phyloP scores from a whole-genome alignment of 2,113 vertebrate genomes.

The Sitta europaea region DNA sequence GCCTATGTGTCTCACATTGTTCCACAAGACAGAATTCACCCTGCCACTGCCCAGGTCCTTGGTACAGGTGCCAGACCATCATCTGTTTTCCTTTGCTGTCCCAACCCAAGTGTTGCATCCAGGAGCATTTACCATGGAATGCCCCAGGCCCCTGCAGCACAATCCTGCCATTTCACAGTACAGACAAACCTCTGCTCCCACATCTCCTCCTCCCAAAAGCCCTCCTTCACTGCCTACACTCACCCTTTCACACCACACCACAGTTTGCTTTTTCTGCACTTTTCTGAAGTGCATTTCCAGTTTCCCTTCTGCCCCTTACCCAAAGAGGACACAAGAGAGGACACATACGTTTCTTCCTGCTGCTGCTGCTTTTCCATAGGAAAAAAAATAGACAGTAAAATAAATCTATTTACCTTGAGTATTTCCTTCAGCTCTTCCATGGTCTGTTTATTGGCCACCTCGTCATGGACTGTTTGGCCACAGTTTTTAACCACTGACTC shows the following conservation, averaged over 20 bases:
- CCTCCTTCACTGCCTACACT: neutral
- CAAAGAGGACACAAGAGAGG: neutral
- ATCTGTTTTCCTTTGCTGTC: neutral
- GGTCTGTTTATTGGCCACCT: slow-evolving; percentile 95
- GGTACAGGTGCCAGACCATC: neutral
- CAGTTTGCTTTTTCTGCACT: too few species aligned
- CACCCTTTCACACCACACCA: fast-evolving
- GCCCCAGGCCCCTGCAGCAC: neutral
- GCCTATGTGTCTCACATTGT: fast-evolving
- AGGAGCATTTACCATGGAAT: neutral
- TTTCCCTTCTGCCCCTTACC: neutral
- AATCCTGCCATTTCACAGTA: neutral
- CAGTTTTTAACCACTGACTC: slow-evolving; percentile 99
- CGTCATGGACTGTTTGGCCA: slow-evolving; percentile 93
- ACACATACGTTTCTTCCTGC: fast-evolving
- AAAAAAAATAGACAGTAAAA: neutral
- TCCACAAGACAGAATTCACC: fast-evolving
- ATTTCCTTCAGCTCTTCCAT: slow-evolving; percentile 99
- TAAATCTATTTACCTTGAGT: slow-evolving; percentile 78
- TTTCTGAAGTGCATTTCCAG: neutral
- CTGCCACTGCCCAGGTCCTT: neutral
- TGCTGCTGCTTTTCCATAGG: neutral
- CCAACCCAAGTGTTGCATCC: neutral
- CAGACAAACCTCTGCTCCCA: neutral
- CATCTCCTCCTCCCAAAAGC: neutral